Conservation (phyloP, 2,888 invertebrate genomes). For the Mellilla xanthometata region DNA sequence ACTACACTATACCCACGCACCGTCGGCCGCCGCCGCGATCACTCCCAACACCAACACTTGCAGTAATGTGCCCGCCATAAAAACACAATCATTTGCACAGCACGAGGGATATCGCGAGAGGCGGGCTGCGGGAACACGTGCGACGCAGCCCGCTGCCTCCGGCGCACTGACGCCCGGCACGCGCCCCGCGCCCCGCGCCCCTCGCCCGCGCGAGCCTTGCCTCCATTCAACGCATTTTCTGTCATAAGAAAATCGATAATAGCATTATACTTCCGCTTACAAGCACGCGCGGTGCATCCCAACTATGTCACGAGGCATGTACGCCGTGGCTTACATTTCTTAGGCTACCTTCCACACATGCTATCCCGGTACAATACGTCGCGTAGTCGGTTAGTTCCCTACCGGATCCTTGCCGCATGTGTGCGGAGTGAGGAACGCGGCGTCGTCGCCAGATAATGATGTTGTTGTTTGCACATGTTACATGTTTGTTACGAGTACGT, state of each 20-base stretch:
- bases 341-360: neutral
- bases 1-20: constrained; percentile 57
- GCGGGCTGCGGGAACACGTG: constrained; percentile 75
- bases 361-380: neutral
- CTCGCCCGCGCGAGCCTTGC: constrained; percentile 44
- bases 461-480: constrained; percentile 23
- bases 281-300: constrained; percentile 73
- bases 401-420: constrained; percentile 27
- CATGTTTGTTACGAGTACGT: neutral
- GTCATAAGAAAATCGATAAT: constrained; percentile 82
- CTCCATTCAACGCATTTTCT: constrained; percentile 81
- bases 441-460: constrained; percentile 23
- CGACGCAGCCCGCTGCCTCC: constrained; percentile 70
- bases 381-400: constrained; percentile 23
- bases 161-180: constrained; percentile 58
- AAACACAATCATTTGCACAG: constrained; percentile 87
- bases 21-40: constrained; percentile 75
- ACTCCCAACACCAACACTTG: constrained; percentile 84
- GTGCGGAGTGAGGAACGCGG: constrained; percentile 24
- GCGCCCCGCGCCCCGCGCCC: constrained; percentile 33
- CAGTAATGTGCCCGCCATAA: constrained; percentile 91
- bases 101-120: constrained; percentile 67
- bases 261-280: constrained; percentile 79
- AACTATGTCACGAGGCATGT: constrained; percentile 53
- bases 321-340: neutral